Evolutionary conservation across 1,140 invertebrate genomes (phyloP).

Genomic region (Diorhabda elongata): DNA sequence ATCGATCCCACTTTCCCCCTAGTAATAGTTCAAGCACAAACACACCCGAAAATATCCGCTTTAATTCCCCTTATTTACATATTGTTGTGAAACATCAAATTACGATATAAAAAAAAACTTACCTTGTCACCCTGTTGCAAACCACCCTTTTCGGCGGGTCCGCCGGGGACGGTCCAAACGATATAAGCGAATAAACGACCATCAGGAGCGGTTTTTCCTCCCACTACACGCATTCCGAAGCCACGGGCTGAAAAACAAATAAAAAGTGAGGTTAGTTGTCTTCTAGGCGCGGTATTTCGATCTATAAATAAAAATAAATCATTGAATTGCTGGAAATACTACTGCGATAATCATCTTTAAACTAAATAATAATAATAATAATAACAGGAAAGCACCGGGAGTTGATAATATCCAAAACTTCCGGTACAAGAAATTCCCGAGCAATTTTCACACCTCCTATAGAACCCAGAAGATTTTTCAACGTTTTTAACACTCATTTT

Average conservation of each 20-base stretch:
- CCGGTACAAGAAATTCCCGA: no score
- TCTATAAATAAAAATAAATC: no score
- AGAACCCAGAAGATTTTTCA: no score
- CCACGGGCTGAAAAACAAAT: constrained; percentile 65
- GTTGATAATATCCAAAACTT: no score
- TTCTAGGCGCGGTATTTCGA: no score
- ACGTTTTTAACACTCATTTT: no score
- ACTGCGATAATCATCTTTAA: constrained; percentile 14
- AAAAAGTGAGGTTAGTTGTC: neutral
- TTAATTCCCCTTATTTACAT: constrained; percentile 8
- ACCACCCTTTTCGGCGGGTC: constrained; percentile 83
- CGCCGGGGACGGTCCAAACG: constrained; percentile 85
- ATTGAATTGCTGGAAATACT: neutral
- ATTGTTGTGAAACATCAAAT: neutral
- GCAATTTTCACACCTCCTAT: no score
- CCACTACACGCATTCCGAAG: constrained; percentile 89
- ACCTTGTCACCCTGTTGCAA: constrained; percentile 77
- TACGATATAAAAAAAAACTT: neutral
- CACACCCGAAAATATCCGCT: neutral
- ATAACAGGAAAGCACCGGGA: no score
- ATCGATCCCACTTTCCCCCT: no score
- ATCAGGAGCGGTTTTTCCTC: constrained; percentile 78
- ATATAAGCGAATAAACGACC: constrained; percentile 84
- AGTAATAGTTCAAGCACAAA: neutral
- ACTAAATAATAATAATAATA: no score